Evolutionary conservation across 2,888 invertebrate genomes (phyloP), one percentile per base, ranked within the genome.

Genomic region (Cybosia mesomella): DNA sequence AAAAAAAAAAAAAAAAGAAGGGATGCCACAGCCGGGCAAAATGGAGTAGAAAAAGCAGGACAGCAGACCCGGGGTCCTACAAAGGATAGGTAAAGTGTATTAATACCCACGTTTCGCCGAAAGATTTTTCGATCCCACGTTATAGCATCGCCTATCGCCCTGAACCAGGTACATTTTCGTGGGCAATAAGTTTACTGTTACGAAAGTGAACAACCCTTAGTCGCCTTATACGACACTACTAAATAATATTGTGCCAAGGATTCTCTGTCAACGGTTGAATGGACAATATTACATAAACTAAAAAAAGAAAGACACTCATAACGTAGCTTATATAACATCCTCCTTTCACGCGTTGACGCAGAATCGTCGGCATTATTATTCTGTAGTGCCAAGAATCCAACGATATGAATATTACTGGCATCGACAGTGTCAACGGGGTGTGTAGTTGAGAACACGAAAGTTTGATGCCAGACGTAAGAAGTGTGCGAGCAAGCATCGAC

Each of bases 401-500:
- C 62, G 60, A 71, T 79, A 79, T 82, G 77, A 80, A 81, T 83
- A 77, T 76, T 73, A 63, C 75, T 81, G 73, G 69, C 79, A 80
- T 79, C 76, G 79, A 67, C 74, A 67, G 70, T 66, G 66, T 63
- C 70, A 71, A 57, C 54, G 61, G 24, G 58, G 66, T 72, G 74
- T 77, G 77, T 69, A 86, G 83, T 85, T 85, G 83, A 79, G 79
- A 86, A 83, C 79, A 83, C 81, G 78, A 81, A 84, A 78, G 81
- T 76, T 89, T 83, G 79, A 74, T 74, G 70, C 76, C 71, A 74
- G 76, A 76, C 82, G 74, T 81, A 78, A 72, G 67, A 77, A 75
- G 75, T 74, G 62, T 61, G 68, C 70, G 68, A 68, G 72, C 69
- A 75, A 77, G 77, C 82, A 77, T 72, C 68, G 77, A 81, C 72